A percentile compares a stretch with the other conserved stretches of the same genome.
Conservation (phyloP, 2,797 vertebrate genomes). For the Macropodus opercularis region DNA sequence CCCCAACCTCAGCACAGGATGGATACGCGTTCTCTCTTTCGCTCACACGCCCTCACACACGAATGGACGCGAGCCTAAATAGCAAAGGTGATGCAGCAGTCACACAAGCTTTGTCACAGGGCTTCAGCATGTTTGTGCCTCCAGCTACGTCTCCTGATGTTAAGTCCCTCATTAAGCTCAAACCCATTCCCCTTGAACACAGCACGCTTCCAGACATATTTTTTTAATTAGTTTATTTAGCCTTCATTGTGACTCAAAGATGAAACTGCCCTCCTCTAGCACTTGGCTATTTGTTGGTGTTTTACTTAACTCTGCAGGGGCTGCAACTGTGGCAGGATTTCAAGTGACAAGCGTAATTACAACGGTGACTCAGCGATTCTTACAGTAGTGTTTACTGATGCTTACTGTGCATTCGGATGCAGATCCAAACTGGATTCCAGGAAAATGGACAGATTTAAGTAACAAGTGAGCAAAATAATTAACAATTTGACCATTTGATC, state of each 20-base stretch:
- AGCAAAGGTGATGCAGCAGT: constrained; percentile 78
- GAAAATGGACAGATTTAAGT: constrained; percentile 28
- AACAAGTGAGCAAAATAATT: constrained; percentile 46
- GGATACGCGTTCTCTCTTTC: constrained; percentile 39
- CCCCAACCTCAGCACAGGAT: constrained; percentile 56
- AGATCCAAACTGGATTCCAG: constrained; percentile 25
- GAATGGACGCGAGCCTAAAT: constrained; percentile 53
- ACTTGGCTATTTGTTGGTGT: constrained; percentile 58
- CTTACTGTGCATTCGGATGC: constrained; percentile 17
- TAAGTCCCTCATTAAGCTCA: constrained; percentile 81
- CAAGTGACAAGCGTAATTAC: constrained; percentile 50
- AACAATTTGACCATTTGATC: constrained; percentile 54
- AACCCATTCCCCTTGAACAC: constrained; percentile 80
- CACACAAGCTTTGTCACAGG: constrained; percentile 66
- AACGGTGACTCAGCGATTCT: constrained; percentile 55
- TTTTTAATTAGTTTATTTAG: constrained; percentile 84
- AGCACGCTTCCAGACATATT: constrained; percentile 75
- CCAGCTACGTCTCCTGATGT: constrained; percentile 78
- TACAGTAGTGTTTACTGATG: constrained; percentile 19
- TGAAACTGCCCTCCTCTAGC: constrained; percentile 68
- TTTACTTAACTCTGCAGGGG: constrained; percentile 60
- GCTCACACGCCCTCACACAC: constrained; percentile 5
- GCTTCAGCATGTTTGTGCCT: constrained; percentile 65
- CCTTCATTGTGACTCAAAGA: constrained; percentile 74
- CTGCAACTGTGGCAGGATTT: constrained; percentile 57